Conservation (phyloP, 1,140 invertebrate genomes). For the Adelges cooleyi region DNA sequence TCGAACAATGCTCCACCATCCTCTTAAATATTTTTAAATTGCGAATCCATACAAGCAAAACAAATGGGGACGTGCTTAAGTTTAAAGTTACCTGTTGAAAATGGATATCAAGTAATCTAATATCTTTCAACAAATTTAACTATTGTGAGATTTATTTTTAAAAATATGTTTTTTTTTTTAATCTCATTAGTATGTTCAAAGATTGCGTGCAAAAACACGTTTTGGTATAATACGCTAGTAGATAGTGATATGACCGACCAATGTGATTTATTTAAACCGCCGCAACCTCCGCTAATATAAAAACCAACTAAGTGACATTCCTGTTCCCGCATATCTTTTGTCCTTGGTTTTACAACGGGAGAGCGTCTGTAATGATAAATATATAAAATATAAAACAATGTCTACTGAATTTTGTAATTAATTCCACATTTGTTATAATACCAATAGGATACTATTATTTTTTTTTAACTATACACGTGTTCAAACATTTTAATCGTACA, state of each 20-base stretch:
- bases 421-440: not conserved
- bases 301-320: not conserved
- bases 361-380: not conserved
- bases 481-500: no score
- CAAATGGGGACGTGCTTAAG: no score
- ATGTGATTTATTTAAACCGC: constrained; percentile 9
- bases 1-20: no score
- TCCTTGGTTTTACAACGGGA: not conserved
- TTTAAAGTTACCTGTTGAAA: no score
- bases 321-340: no score
- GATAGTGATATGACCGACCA: not conserved
- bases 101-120: no score
- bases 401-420: not conserved
- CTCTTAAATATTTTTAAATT: no score
- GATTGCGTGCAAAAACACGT: constrained; percentile 9
- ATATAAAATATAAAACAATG: not conserved
- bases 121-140: no score
- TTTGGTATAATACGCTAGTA: not conserved
- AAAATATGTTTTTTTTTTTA: no score
- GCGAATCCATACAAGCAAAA: no score
- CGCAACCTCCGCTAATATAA: not conserved
- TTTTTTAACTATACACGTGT: not conserved
- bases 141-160: no score
- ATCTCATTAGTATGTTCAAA: constrained; percentile 2
- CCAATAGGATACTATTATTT: not conserved